Conservation (phyloP, 2,888 invertebrate species). For the Drosophila percnosoma region DNA sequence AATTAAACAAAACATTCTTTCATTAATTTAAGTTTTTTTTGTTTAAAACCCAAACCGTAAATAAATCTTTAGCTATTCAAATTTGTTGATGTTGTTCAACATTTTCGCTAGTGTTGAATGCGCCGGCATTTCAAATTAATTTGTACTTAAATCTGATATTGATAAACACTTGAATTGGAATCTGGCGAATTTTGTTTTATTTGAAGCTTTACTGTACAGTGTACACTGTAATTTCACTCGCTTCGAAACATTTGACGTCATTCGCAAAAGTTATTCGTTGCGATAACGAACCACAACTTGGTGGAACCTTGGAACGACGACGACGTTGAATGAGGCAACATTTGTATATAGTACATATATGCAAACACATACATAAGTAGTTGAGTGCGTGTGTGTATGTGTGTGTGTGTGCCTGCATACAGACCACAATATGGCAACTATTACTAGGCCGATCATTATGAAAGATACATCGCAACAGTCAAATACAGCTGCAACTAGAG, state of each 20-base stretch:
- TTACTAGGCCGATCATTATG: constrained; percentile 57
- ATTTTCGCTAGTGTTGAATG: neutral
- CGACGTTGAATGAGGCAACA: constrained; percentile 30
- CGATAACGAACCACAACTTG: constrained; percentile 60
- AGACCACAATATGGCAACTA: constrained; percentile 52
- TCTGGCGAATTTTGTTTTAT: neutral
- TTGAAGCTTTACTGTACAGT: constrained; percentile 10
- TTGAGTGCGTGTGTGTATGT: neutral
- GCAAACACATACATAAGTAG: neutral
- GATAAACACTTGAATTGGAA: neutral
- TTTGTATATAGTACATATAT: constrained; percentile 9
- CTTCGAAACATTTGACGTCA: constrained; percentile 68
- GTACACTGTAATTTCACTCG: constrained; percentile 18
- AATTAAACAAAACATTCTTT: neutral
- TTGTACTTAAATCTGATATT: neutral
- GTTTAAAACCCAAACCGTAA: neutral
- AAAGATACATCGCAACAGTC: constrained; percentile 35
- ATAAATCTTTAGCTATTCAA: neutral
- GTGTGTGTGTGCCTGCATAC: constrained; percentile 32
- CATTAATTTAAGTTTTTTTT: too few species aligned
- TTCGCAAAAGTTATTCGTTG: constrained; percentile 69
- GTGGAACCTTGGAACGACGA: constrained; percentile 52
- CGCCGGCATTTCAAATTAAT: neutral
- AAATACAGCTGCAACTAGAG: constrained; percentile 15
- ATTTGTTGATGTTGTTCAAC: neutral